phyloP scores from a whole-genome alignment of 2,888 invertebrate species.

The Clepsis dumicolana region DNA sequence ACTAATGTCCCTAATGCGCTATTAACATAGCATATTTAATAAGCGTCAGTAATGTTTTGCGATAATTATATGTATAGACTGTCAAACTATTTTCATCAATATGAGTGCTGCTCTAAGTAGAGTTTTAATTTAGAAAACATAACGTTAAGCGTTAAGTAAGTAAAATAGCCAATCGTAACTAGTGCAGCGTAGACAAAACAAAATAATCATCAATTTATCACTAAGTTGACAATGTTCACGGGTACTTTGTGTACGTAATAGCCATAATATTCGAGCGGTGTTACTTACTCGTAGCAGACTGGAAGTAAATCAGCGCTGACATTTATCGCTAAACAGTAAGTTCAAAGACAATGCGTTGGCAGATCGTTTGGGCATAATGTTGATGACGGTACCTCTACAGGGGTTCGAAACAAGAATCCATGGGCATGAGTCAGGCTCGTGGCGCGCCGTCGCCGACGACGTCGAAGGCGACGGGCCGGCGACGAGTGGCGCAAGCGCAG shows the following conservation, averaged over 20 bases:
- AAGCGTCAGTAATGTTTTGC: conserved; percentile 1
- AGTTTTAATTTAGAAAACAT: neutral
- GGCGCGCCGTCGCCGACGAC: conserved; percentile 58
- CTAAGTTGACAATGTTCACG: conserved; percentile 27
- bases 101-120: neutral
- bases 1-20: conserved; percentile 45
- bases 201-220: conserved; percentile 9
- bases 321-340: conserved; percentile 77
- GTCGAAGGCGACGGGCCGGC: conserved; percentile 54
- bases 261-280: conserved; percentile 42
- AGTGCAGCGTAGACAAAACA: conserved; percentile 1
- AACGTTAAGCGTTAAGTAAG: neutral
- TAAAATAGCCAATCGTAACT: neutral
- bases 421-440: conserved; percentile 75
- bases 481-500: conserved; percentile 47
- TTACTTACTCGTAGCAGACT: conserved; percentile 54
- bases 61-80: neutral
- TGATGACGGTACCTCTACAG: conserved; percentile 64
- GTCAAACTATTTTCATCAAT: neutral
- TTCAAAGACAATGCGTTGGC: conserved; percentile 84
- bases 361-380: conserved; percentile 81
- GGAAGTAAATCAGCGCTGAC: conserved; percentile 72
- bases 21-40: neutral
- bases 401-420: conserved; percentile 75
- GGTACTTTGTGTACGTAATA: conserved; percentile 40